Conservation (phyloP, 1,140 invertebrate genomes). For the Ganaspis sp. region DNA sequence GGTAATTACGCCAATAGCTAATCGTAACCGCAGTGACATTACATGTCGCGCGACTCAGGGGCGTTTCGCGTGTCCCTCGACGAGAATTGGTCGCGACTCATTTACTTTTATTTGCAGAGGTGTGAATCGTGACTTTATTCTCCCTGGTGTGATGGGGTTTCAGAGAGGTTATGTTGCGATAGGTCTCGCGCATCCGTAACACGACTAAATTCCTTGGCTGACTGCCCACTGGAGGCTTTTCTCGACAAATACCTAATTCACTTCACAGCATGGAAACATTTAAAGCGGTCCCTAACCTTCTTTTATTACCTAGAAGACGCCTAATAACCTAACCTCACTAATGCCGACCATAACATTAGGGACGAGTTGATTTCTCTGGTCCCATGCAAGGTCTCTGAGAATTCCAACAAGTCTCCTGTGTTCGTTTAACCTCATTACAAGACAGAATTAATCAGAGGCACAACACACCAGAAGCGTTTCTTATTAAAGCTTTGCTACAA, state of each 20-base stretch:
- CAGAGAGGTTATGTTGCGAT: constrained; percentile 51
- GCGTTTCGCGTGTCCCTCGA: not conserved
- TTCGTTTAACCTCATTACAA: not conserved
- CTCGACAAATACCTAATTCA: constrained; percentile 66
- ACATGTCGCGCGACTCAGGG: constrained; percentile 29
- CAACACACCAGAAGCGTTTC: too few relatives aligned
- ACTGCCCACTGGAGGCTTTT: constrained; percentile 59
- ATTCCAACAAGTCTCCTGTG: not conserved
- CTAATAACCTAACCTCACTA: constrained; percentile 21
- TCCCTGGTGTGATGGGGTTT: constrained; percentile 36
- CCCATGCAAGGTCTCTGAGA: not conserved
- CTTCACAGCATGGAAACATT: constrained; percentile 52
- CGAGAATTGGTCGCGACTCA: not conserved
- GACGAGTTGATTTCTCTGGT: not conserved
- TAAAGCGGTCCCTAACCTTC: constrained; percentile 51
- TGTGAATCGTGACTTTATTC: constrained; percentile 26
- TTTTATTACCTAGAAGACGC: constrained; percentile 43
- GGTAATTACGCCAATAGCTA: constrained; percentile 55
- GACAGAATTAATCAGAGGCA: too few relatives aligned
- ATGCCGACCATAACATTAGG: not conserved
- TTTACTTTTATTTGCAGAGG: constrained; percentile 14
- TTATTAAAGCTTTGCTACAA: too few relatives aligned
- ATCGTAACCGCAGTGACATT: constrained; percentile 56
- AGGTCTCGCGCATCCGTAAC: constrained; percentile 37
- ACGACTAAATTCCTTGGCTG: constrained; percentile 66